Percentiles rank a stretch among this genome's conserved stretches.
These are phyloP conservation scores for Dichetophora obliterata DNA, from an alignment of 2,888 invertebrate species.

Conservation along the genomic window DNA sequence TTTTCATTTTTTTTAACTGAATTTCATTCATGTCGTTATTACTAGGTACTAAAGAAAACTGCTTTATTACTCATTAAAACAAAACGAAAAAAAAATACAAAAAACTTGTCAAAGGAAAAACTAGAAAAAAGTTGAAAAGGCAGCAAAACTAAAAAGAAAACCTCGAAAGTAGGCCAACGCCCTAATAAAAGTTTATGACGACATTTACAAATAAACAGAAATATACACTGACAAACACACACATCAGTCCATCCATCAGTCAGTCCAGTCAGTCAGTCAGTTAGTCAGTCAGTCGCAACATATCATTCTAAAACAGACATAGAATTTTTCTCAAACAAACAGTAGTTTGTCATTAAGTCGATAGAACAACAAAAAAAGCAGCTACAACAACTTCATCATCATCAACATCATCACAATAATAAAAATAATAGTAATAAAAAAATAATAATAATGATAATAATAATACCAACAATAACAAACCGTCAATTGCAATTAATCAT, in stretches of 20 bases:
- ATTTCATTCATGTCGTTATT: neutral
- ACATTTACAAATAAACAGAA: slow-evolving; percentile 21
- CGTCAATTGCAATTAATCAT: slow-evolving; percentile 28
- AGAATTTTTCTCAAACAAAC: slow-evolving; percentile 4
- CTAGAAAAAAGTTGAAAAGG: neutral
- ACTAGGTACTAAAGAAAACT: neutral
- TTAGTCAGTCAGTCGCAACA: neutral
- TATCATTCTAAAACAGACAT: neutral
- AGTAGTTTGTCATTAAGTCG: neutral
- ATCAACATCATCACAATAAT: neutral
- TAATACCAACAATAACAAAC: neutral
- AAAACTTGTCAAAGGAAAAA: neutral
- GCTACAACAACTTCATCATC: neutral
- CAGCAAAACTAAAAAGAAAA: neutral
- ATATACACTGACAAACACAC: slow-evolving; percentile 3
- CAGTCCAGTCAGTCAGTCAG: neutral
- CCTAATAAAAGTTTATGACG: slow-evolving; percentile 33
- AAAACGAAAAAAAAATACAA: neutral
- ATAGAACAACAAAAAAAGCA: neutral
- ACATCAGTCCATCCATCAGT: neutral
- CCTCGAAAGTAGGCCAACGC: slow-evolving; percentile 28
- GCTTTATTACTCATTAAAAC: neutral
- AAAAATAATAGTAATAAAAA: too few species aligned
- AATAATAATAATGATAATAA: too few species aligned
- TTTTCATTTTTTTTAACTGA: neutral